Percentiles rank a stretch among this genome's conserved stretches.
These are phyloP conservation scores for Chelon labrosus DNA, from an alignment of 2,797 vertebrate species.

Conservation along the genomic window DNA sequence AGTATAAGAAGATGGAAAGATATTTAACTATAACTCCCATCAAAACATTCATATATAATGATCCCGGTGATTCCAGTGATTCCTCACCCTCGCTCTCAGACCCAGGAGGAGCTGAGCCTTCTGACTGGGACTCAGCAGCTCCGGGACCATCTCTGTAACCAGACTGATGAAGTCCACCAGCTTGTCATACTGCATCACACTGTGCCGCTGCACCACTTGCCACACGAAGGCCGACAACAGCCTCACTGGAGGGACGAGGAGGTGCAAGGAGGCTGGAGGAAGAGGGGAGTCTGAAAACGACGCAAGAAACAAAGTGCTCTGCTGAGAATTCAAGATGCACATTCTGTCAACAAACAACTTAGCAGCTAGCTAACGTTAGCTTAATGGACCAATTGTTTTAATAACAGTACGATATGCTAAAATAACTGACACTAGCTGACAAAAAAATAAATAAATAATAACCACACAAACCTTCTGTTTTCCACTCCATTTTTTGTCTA, in stretches of 20 bases:
- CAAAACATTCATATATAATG: too few species aligned
- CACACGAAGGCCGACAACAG: slow-evolving; percentile 77
- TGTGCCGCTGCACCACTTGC: slow-evolving; percentile 59
- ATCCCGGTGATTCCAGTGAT: background rate
- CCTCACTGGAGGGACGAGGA: slow-evolving; percentile 76
- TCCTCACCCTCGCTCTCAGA: slow-evolving; percentile 75
- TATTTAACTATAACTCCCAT: too few species aligned
- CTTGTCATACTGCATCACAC: slow-evolving; percentile 74
- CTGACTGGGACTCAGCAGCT: slow-evolving; percentile 66
- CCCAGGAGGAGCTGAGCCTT: slow-evolving; percentile 74
- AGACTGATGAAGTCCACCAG: slow-evolving; percentile 75
- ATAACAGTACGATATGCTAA: background rate
- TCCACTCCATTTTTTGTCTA: slow-evolving; percentile 44
- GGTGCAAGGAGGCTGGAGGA: slow-evolving; percentile 62
- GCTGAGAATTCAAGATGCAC: too few species aligned
- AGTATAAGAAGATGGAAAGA: too few species aligned
- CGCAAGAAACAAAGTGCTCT: background rate
- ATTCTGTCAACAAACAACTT: too few species aligned
- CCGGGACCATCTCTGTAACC: slow-evolving; percentile 72
- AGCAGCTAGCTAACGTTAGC: slow-evolving; percentile 28
- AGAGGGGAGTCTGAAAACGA: slow-evolving; percentile 45
- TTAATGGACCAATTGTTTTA: background rate
- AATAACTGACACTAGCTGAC: fast-evolving
- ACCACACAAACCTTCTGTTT: slow-evolving; percentile 51
- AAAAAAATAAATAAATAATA: fast-evolving